Conservation (phyloP, 2,113 vertebrate genomes). For the Carassius auratus region DNA sequence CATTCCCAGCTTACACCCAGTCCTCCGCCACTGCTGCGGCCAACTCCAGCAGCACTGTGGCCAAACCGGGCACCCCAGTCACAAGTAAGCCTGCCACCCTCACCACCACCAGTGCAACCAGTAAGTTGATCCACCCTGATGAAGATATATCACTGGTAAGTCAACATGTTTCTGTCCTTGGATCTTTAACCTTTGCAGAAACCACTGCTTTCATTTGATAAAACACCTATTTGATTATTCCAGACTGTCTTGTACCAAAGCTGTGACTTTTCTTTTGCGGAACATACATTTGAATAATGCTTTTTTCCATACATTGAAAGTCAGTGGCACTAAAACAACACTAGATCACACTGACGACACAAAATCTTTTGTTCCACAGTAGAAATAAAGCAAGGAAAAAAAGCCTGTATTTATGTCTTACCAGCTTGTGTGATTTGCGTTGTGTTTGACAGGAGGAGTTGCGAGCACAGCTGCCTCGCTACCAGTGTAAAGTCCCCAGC, state of each 20-base stretch:
- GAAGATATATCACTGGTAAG: conserved; percentile 99
- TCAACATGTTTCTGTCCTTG: conserved; percentile 59
- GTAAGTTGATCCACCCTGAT: conserved; percentile 99
- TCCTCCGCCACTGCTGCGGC: conserved; percentile 80
- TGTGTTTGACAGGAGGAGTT: conserved; percentile 86
- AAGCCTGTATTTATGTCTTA: conserved; percentile 5
- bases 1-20: conserved; percentile 97
- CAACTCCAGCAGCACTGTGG: conserved; percentile 82
- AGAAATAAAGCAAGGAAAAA: not conserved
- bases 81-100: conserved; percentile 98
- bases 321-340: not conserved
- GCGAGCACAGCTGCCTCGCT: conserved; percentile 91
- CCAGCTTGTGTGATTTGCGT: not conserved
- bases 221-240: conserved; percentile 52
- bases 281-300: not conserved
- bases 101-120: conserved; percentile 98
- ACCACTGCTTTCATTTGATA: conserved; percentile 43
- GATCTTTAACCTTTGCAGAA: not conserved
- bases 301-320: not conserved
- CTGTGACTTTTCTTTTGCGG: not conserved
- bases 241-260: not conserved
- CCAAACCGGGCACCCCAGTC: conserved; percentile 92
- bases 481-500: conserved; percentile 90
- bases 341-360: not conserved
- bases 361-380: not conserved